Evolutionary conservation across 2,888 invertebrate genomes (phyloP).

Genomic region (Ichneumoninae sp.): DNA sequence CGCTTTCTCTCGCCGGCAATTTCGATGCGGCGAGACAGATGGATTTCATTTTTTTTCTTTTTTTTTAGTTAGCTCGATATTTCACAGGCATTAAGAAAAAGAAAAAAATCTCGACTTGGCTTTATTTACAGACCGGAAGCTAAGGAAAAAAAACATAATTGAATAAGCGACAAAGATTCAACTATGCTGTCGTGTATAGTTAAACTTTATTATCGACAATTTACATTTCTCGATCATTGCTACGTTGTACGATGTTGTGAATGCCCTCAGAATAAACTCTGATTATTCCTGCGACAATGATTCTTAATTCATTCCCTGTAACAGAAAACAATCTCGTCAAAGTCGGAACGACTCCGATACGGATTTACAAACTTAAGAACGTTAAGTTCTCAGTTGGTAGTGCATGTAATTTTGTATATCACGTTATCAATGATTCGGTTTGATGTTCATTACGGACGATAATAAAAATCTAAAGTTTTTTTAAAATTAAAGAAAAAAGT

Average conservation of each 20-base stretch:
- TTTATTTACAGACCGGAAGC: constrained; percentile 21
- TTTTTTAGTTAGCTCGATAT: constrained; percentile 28
- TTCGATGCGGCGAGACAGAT: constrained; percentile 1
- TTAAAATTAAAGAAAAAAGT: not conserved
- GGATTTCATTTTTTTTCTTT: constrained; percentile 3
- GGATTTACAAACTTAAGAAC: not conserved
- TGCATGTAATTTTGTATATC: constrained; percentile 64
- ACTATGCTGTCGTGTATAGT: constrained; percentile 30
- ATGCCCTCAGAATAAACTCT: constrained; percentile 26
- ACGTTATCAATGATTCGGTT: constrained; percentile 64
- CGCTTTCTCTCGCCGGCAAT: not conserved
- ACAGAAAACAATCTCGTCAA: constrained; percentile 22
- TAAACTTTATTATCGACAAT: constrained; percentile 33
- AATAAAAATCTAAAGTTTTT: constrained; percentile 20
- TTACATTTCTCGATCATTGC: constrained; percentile 17
- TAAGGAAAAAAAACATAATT: constrained; percentile 18
- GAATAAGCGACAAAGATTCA: not conserved
- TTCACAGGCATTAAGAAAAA: constrained; percentile 36
- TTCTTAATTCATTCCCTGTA: constrained; percentile 32
- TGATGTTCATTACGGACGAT: constrained; percentile 50
- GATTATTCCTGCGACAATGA: constrained; percentile 3
- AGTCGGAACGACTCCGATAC: not conserved
- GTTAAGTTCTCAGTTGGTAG: constrained; percentile 54
- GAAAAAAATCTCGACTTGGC: constrained; percentile 10
- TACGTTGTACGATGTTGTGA: constrained; percentile 30